Base-by-base conservation (phyloP, 2,888 invertebrate genomes). In the Lochmaea crataegi region DNA sequence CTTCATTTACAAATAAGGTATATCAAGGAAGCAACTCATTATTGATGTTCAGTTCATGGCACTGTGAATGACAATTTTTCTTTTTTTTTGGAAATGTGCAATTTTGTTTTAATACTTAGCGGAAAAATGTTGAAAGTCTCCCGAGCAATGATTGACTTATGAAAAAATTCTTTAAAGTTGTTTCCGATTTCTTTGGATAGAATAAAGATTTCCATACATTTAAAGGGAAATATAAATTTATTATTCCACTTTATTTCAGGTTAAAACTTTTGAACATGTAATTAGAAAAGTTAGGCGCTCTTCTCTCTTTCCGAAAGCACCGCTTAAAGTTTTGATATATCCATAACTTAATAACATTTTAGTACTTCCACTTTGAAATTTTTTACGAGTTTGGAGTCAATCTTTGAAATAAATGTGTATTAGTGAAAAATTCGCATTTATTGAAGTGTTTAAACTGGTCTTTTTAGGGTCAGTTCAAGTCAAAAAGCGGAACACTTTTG, bases 261-360 rank as follows among this genome's bases (percentile, higher is more conserved):
- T 51, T 58, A 68, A 66, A 75, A 66, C 41, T 71, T 72, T 67
- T 65, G 32, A 58, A 69, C 69, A 71, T 70, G 72, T 75, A 75
- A 75, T 75, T 75, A 75, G 70, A 71, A 75, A 75, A 75, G 75
- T 75, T 75, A 64, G 63, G 61, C 72, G 70, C 67, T 65, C 64
- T 70, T 70, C 71, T 72, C 66, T 69, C 60, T 22, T 63, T 58
- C 45, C 22, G 60, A 53, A 70, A 60, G 70, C 48, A 64, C 16
- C 65, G 65, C 60, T 53, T 65, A 32, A 72, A 67, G 53, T 63
- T 72, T 72, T 58, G 42, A 63, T 63, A 63, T 72, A 72, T 67
- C 53, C 60, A 72, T 72, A 67, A 63, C 66, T 63, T 67, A 48
- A 41, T 58, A 71, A 57, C 51, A 65, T 71, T 71, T 71, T 65